Percentiles rank a stretch among this genome's conserved stretches.
Evolutionary conservation across 2,113 vertebrate species (phyloP).

Genomic region (Chrysemys picta): DNA sequence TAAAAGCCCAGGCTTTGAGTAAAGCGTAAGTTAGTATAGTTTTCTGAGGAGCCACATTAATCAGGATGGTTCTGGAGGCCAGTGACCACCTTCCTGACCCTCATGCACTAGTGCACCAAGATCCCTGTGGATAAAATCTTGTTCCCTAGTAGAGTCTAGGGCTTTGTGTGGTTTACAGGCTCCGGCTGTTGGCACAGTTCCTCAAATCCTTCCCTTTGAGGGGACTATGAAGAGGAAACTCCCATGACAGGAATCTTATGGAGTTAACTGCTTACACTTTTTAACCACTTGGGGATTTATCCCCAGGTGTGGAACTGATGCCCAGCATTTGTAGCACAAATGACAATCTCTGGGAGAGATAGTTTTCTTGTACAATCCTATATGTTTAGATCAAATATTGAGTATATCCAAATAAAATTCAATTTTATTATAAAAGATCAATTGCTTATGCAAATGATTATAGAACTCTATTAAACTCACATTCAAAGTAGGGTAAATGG

Average conservation of each 20-base stretch:
- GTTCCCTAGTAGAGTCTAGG: background rate
- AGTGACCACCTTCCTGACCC: background rate
- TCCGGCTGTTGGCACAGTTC: background rate
- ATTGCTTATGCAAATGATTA: constrained; percentile 6
- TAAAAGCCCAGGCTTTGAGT: background rate
- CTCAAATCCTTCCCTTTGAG: background rate
- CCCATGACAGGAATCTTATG: background rate
- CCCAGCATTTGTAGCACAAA: background rate
- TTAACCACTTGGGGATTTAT: no score
- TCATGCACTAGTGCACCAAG: background rate
- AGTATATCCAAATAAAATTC: background rate
- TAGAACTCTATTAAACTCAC: background rate
- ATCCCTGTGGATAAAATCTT: background rate
- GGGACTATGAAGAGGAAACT: background rate
- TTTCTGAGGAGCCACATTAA: background rate
- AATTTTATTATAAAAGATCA: constrained; percentile 16
- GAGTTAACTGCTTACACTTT: rapidly evolving
- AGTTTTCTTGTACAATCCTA: background rate
- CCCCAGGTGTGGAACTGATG: background rate
- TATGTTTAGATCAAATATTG: background rate
- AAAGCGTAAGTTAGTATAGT: background rate
- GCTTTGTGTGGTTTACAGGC: background rate
- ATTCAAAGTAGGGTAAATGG: background rate
- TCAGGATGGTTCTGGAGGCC: no score
- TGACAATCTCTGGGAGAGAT: background rate